A percentile compares a stretch with the other conserved stretches of the same genome.
These are phyloP conservation scores for Chloropsis hardwickii DNA, from an alignment of 2,113 vertebrate genomes.

Conservation along the genomic window DNA sequence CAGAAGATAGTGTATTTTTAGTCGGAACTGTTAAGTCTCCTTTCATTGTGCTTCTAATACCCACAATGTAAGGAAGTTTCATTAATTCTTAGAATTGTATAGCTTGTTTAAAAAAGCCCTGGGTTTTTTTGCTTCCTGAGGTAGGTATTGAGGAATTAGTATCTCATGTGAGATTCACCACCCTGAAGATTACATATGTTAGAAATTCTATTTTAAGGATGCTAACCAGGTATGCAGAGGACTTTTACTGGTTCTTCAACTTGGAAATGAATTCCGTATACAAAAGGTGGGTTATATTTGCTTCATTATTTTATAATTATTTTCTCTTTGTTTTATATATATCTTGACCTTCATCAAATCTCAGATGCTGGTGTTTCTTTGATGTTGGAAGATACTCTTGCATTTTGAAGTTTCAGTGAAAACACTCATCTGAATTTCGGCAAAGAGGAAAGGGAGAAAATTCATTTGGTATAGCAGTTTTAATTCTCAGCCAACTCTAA, in stretches of 20 bases:
- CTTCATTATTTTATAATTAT: not conserved
- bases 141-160: not conserved
- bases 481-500: not conserved
- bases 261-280: not conserved
- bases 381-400: not conserved
- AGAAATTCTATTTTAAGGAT: not conserved
- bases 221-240: not conserved
- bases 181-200: not conserved
- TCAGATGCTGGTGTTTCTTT: not conserved
- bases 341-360: not conserved
- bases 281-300: conserved; percentile 8
- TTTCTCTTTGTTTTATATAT: not conserved
- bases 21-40: not conserved
- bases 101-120: not conserved
- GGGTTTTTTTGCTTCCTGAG: not conserved
- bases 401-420: not conserved
- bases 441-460: not conserved
- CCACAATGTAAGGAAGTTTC: not conserved
- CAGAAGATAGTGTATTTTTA: not conserved
- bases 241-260: not conserved
- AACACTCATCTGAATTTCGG: not conserved
- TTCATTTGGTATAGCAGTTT: not conserved
- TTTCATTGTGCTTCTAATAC: not conserved
- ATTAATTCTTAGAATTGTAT: not conserved
- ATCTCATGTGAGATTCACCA: not conserved